Conservation (phyloP, 2,113 vertebrate genomes). For the Hypocryptadius cinnamomeus region DNA sequence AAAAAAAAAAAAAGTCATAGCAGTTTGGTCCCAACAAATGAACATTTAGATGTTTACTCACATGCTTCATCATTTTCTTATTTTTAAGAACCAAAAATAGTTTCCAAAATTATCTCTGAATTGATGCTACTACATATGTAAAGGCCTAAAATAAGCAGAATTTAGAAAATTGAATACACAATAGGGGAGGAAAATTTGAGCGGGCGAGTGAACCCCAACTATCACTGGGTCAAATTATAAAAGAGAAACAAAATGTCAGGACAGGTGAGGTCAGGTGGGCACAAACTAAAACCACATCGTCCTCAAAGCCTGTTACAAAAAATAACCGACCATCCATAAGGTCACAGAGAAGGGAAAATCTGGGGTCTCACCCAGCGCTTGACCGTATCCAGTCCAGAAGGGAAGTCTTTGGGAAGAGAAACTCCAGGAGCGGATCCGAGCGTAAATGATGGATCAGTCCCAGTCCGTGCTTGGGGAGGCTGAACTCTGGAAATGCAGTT, state of each 20-base stretch:
- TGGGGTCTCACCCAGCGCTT: background rate
- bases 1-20: slow-evolving; percentile 57
- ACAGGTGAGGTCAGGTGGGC: slow-evolving; percentile 56
- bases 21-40: slow-evolving; percentile 74
- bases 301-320: slow-evolving; percentile 52
- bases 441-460: background rate
- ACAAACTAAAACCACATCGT: slow-evolving; percentile 57
- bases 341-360: slow-evolving; percentile 15
- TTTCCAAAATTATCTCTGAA: slow-evolving; percentile 63
- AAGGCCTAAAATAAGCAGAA: slow-evolving; percentile 54
- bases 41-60: slow-evolving; percentile 77
- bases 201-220: slow-evolving; percentile 21
- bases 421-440: slow-evolving; percentile 13
- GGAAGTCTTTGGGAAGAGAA: slow-evolving; percentile 47
- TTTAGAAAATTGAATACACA: slow-evolving; percentile 46
- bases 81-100: slow-evolving; percentile 66
- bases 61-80: slow-evolving; percentile 65
- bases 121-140: slow-evolving; percentile 53
- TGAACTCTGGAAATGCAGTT: slow-evolving; percentile 7
- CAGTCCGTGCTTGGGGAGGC: background rate
- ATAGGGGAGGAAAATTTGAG: slow-evolving; percentile 18
- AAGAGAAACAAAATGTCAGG: slow-evolving; percentile 57
- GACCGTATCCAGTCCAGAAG: slow-evolving; percentile 16
- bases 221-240: slow-evolving; percentile 50
- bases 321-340: slow-evolving; percentile 33